phyloP scores from a whole-genome alignment of 2,888 invertebrate genomes.

The Tetanocera ferruginea region DNA sequence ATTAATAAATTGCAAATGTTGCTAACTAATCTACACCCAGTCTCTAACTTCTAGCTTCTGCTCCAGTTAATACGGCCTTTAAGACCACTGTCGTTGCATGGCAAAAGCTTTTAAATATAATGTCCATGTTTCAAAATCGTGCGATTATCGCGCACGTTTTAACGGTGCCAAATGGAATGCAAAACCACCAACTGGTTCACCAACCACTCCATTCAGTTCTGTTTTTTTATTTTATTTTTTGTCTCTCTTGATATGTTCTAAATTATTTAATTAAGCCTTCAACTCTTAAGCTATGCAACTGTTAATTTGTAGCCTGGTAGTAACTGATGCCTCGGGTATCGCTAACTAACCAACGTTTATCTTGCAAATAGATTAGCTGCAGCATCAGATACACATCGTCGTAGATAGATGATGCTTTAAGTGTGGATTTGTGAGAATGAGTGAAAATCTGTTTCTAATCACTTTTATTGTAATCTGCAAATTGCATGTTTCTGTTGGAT shows the following conservation, averaged over 20 bases:
- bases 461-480: slow-evolving; percentile 30
- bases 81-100: not conserved
- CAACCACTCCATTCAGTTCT: not conserved
- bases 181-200: slow-evolving; percentile 19
- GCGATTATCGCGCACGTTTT: slow-evolving; percentile 31
- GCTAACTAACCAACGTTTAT: not conserved
- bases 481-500: slow-evolving; percentile 28
- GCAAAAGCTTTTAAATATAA: slow-evolving; percentile 6
- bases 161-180: slow-evolving; percentile 11
- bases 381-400: not conserved
- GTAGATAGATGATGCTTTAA: slow-evolving; percentile 7
- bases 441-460: slow-evolving; percentile 27
- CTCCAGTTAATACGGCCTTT: too few relatives aligned
- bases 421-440: slow-evolving; percentile 12
- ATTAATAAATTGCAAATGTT: too few relatives aligned
- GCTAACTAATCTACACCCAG: too few relatives aligned
- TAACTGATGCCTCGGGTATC: not conserved
- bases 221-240: not conserved
- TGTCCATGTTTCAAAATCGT: slow-evolving; percentile 16
- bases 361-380: slow-evolving; percentile 11
- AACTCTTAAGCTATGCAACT: not conserved
- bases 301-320: not conserved
- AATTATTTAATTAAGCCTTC: slow-evolving; percentile 39
- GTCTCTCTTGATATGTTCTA: slow-evolving; percentile 14
- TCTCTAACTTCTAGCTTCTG: too few relatives aligned